A percentile compares a stretch with the other conserved stretches of the same genome.
Evolutionary conservation across 2,797 vertebrate genomes (phyloP).

Genomic region (Galagoides demidoff): DNA sequence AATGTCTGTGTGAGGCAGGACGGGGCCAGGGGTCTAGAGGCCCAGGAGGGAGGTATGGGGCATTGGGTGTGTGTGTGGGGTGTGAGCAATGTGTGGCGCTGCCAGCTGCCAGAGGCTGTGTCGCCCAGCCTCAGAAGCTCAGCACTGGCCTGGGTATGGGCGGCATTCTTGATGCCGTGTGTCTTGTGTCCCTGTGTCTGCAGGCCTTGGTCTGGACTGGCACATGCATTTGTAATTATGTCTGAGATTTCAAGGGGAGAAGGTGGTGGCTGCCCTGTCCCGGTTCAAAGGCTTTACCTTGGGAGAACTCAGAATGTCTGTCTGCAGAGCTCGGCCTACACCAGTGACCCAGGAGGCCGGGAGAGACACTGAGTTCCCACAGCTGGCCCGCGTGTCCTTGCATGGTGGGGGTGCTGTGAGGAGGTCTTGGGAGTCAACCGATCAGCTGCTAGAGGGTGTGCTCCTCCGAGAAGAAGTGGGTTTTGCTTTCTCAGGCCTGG

Average conservation of each 20-base stretch:
- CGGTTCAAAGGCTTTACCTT: conserved; percentile 72
- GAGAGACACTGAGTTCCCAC: conserved; percentile 75
- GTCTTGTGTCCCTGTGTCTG: accelerated
- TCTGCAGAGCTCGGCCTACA: conserved; percentile 69
- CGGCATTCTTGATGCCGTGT: accelerated
- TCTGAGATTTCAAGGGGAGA: conserved; percentile 71
- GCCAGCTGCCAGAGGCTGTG: too few relatives aligned
- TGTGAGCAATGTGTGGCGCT: background rate
- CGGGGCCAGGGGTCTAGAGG: accelerated
- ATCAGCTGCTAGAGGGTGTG: background rate
- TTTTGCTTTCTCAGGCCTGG: background rate
- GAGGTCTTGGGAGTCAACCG: conserved; percentile 61
- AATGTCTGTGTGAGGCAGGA: accelerated
- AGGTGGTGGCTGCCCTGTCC: conserved; percentile 67
- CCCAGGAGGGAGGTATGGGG: background rate
- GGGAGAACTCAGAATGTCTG: conserved; percentile 81
- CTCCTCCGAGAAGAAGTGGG: background rate
- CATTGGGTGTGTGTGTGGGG: background rate
- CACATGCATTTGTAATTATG: conserved; percentile 75
- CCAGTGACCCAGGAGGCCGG: conserved; percentile 75
- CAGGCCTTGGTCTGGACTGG: background rate
- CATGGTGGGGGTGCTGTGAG: conserved; percentile 74
- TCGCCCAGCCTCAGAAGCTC: background rate
- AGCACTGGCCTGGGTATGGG: background rate
- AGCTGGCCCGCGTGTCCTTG: conserved; percentile 75